A percentile compares a stretch with the other conserved stretches of the same genome.
These are phyloP conservation scores for Orthonyx spaldingii DNA, from an alignment of 2,113 vertebrate species.

Conservation along the genomic window DNA sequence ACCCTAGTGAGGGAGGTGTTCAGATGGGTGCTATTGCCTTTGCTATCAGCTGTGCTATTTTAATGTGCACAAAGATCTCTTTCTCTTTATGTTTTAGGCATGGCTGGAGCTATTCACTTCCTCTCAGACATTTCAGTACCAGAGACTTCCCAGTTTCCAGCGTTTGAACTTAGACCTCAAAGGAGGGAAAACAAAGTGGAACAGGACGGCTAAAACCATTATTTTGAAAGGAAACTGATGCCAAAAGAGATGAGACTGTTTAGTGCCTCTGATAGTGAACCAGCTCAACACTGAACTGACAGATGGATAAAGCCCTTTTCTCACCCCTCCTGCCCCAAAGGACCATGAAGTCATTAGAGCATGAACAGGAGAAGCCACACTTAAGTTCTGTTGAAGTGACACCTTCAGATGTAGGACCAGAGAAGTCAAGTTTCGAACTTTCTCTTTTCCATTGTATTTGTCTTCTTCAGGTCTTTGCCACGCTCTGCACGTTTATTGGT, in stretches of 20 bases:
- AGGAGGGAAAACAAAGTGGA: constrained; percentile 58
- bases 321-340: background rate
- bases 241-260: constrained; percentile 37
- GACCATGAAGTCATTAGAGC: constrained; percentile 4
- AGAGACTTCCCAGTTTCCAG: constrained; percentile 87
- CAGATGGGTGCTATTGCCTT: background rate
- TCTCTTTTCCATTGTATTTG: background rate
- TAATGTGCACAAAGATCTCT: background rate
- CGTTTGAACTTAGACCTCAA: constrained; percentile 86
- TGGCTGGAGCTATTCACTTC: constrained; percentile 93
- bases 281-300: background rate
- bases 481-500: constrained; percentile 71
- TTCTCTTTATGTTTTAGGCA: constrained; percentile 72
- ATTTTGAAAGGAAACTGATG: background rate
- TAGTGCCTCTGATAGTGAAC: constrained; percentile 55
- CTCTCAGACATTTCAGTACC: constrained; percentile 87
- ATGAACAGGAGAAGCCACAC: constrained; percentile 12
- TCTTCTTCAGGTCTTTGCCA: constrained; percentile 28
- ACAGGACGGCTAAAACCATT: constrained; percentile 36
- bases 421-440: constrained; percentile 14
- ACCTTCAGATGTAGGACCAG: background rate
- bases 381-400: background rate
- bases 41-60: background rate
- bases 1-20: background rate
- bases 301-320: background rate